Conservation (phyloP, 2,888 invertebrate genomes). For the Xestobium rufovillosum region DNA sequence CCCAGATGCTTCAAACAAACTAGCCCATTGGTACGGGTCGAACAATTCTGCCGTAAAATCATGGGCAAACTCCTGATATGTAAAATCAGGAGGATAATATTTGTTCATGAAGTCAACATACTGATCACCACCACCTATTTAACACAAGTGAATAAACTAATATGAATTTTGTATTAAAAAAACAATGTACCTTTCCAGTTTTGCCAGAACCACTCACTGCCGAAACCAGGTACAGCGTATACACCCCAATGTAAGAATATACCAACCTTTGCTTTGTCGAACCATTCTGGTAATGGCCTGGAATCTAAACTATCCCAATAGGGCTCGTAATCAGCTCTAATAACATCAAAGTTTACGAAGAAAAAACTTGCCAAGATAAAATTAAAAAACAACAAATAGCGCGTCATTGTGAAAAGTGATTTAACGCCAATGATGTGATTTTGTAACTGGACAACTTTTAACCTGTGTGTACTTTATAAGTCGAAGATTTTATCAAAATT, state of each 20-base stretch:
- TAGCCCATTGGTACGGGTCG: constrained; percentile 72
- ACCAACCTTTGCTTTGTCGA: constrained; percentile 49
- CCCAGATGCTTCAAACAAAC: constrained; percentile 70
- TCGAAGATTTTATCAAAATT: too few species aligned
- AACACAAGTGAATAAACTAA: too few species aligned
- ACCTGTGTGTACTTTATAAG: too few species aligned
- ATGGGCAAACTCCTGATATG: constrained; percentile 82
- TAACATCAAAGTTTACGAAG: too few species aligned
- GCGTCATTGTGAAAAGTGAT: too few species aligned
- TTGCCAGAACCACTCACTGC: constrained; percentile 80
- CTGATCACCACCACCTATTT: constrained; percentile 41
- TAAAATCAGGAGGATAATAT: constrained; percentile 74
- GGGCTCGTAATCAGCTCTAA: constrained; percentile 53
- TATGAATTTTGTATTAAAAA: too few species aligned
- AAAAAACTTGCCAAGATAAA: too few species aligned
- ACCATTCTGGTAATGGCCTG: constrained; percentile 76
- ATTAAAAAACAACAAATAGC: too few species aligned
- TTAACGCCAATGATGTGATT: too few species aligned
- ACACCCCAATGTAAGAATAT: constrained; percentile 41
- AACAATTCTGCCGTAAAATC: constrained; percentile 84
- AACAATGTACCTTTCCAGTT: constrained; percentile 62
- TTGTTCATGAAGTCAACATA: constrained; percentile 66
- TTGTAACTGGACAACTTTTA: too few species aligned
- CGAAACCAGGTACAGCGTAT: constrained; percentile 67
- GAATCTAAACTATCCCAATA: constrained; percentile 75